phyloP scores from a whole-genome alignment of 2,888 invertebrate species.

The Merodon equestris region DNA sequence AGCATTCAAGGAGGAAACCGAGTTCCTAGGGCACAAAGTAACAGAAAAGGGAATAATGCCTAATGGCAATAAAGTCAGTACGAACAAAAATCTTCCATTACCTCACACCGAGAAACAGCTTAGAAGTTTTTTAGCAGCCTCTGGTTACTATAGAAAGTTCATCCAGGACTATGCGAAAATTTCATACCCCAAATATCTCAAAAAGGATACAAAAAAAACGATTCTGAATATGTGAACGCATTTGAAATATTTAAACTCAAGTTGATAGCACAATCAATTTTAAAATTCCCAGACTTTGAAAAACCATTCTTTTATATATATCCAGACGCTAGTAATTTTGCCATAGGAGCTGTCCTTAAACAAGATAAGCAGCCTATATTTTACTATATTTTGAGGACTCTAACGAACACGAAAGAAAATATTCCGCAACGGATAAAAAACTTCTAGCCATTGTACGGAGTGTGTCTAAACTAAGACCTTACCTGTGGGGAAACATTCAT shows the following conservation, averaged over 20 bases:
- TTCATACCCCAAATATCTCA: too few relatives aligned
- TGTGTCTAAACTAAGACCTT: constrained; percentile 48
- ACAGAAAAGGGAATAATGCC: too few relatives aligned
- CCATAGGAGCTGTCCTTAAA: constrained; percentile 50
- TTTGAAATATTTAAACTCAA: constrained; percentile 57
- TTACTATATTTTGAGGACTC: constrained; percentile 47
- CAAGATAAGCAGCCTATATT: constrained; percentile 51
- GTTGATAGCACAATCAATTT: constrained; percentile 40
- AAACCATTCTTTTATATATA: constrained; percentile 47
- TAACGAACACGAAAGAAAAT: constrained; percentile 52
- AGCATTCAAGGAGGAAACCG: too few relatives aligned
- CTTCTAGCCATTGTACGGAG: constrained; percentile 52
- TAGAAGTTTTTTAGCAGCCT: too few relatives aligned
- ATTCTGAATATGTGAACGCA: constrained; percentile 53
- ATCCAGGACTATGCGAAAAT: too few relatives aligned
- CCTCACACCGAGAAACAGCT: too few relatives aligned
- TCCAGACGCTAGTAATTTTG: constrained; percentile 57
- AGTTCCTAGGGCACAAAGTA: too few relatives aligned
- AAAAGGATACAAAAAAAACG: constrained; percentile 50
- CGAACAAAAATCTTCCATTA: too few relatives aligned
- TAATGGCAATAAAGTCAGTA: too few relatives aligned
- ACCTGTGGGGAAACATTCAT: constrained; percentile 50
- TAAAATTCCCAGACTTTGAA: constrained; percentile 57
- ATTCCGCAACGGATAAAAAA: constrained; percentile 49
- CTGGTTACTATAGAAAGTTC: too few relatives aligned